phyloP scores from a whole-genome alignment of 2,797 vertebrate genomes.

The Serranus cabrilla region DNA sequence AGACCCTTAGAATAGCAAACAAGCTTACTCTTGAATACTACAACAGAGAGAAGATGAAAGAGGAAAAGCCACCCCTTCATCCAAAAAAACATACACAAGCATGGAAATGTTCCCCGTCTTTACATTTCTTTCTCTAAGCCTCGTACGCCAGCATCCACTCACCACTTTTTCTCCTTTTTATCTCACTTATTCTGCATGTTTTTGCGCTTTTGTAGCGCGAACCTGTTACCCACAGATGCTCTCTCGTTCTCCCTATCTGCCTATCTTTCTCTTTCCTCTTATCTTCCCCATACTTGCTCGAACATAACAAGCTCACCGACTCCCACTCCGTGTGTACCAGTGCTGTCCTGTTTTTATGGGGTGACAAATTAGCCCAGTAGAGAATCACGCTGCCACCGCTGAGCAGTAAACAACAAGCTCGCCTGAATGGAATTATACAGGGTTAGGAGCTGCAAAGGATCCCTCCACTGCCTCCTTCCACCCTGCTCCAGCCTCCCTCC shows the following conservation, averaged over 20 bases:
- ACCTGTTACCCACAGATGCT: constrained; percentile 35
- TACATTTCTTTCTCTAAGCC: constrained; percentile 5
- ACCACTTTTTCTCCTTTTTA: not conserved
- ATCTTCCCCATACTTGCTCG: constrained; percentile 55
- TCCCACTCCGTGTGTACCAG: constrained; percentile 56
- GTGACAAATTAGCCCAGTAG: constrained; percentile 75
- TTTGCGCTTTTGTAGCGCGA: constrained; percentile 22
- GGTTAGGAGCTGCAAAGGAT: constrained; percentile 54
- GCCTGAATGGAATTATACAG: constrained; percentile 72
- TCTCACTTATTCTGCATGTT: constrained; percentile 17
- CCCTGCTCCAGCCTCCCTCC: constrained; percentile 40
- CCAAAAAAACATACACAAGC: constrained; percentile 8
- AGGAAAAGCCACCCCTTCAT: constrained; percentile 28
- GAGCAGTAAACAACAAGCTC: constrained; percentile 72
- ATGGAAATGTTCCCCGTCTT: constrained; percentile 22
- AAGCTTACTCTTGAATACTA: constrained; percentile 43
- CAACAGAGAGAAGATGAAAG: constrained; percentile 46
- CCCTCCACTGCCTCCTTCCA: constrained; percentile 40
- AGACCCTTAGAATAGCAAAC: constrained; percentile 61
- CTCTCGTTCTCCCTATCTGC: constrained; percentile 25
- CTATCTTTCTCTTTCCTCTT: constrained; percentile 38
- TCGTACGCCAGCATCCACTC: constrained; percentile 1
- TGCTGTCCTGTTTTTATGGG: constrained; percentile 70
- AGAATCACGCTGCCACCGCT: constrained; percentile 60
- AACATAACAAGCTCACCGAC: constrained; percentile 72